A percentile compares a stretch with the other conserved stretches of the same genome.
Conservation (phyloP, 2,888 invertebrate genomes). For the Parasteatoda lunata region DNA sequence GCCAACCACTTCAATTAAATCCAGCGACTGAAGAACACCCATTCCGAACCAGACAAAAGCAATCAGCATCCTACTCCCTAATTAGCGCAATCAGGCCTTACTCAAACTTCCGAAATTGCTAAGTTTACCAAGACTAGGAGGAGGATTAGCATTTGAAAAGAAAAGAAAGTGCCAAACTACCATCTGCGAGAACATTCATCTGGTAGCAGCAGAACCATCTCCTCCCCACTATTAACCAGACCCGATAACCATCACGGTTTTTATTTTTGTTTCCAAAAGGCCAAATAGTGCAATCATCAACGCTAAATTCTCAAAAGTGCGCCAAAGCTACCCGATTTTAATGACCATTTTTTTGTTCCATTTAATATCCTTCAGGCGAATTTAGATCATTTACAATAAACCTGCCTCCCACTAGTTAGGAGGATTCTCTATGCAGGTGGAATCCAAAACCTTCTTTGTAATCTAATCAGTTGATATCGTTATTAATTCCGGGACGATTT, state of each 20-base stretch:
- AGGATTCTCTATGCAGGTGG: conserved; percentile 13
- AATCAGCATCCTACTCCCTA: conserved; percentile 13
- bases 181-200: conserved; percentile 25
- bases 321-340: conserved; percentile 40
- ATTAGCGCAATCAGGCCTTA: conserved; percentile 17
- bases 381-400: neutral
- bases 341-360: conserved; percentile 14
- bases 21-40: neutral
- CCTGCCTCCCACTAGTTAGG: conserved; percentile 33
- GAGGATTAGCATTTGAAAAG: conserved; percentile 52
- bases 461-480: conserved; percentile 60
- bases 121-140: conserved; percentile 10
- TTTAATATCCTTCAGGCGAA: conserved; percentile 1
- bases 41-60: neutral
- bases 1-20: conserved; percentile 7
- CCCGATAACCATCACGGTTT: conserved; percentile 47
- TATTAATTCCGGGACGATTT: conserved; percentile 13
- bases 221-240: conserved; percentile 37
- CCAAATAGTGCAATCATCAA: conserved; percentile 19
- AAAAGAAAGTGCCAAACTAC: conserved; percentile 5
- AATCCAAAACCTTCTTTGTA: conserved; percentile 35
- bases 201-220: neutral
- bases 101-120: conserved; percentile 21
- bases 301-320: conserved; percentile 14
- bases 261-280: conserved; percentile 4